phyloP scores from a whole-genome alignment of 1,140 invertebrate species.

The Drosophila yakuba region DNA sequence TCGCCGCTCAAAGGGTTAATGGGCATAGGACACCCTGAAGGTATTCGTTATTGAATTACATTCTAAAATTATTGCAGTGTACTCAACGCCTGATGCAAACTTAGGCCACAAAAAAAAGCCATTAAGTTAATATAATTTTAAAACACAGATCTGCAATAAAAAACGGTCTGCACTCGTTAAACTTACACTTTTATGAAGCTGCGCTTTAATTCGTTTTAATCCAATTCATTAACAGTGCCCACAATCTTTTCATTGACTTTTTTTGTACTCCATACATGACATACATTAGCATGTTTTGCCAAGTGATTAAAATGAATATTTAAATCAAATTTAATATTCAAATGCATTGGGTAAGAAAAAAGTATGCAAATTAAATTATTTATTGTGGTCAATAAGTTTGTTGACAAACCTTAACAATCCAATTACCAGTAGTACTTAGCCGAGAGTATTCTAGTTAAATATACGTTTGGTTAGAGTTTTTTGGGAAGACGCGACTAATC shows the following conservation, averaged over 20 bases:
- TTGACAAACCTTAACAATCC: constrained; percentile 39
- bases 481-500: constrained; percentile 69
- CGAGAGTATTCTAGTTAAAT: constrained; percentile 21
- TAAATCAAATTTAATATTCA: constrained; percentile 27
- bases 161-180: neutral
- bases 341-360: constrained; percentile 14
- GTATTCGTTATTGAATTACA: too few species aligned
- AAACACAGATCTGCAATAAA: neutral
- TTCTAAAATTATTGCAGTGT: neutral
- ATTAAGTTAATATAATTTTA: neutral
- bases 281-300: neutral
- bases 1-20: too few species aligned
- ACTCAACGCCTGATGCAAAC: too few species aligned
- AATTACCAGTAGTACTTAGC: constrained; percentile 33
- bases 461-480: constrained; percentile 10
- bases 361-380: constrained; percentile 38
- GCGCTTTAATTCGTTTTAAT: constrained; percentile 18
- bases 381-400: constrained; percentile 34
- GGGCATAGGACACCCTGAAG: too few species aligned
- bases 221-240: constrained; percentile 19
- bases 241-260: constrained; percentile 21
- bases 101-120: neutral
- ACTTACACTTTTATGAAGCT: neutral
- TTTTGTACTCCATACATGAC: neutral
- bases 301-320: constrained; percentile 41